Base-by-base conservation (phyloP, 2,888 invertebrate genomes). In the Microchrysa polita region DNA sequence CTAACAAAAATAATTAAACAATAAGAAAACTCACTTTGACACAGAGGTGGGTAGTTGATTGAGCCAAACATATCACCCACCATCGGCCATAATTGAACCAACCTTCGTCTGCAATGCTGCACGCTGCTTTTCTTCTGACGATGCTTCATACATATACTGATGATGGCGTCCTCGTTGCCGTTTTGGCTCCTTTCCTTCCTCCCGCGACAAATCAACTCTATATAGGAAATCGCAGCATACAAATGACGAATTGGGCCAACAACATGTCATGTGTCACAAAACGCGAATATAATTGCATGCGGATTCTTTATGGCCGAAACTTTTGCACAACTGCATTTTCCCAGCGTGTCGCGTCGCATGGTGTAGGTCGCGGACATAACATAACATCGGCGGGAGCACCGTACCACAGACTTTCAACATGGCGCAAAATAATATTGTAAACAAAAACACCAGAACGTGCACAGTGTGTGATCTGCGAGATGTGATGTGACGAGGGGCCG, bases 181-280 rank as follows among this genome's bases (percentile, higher is more conserved):
- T n/a, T n/a, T n/a, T n/a, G n/a, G n/a, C n/a, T n/a, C n/a, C n/a
- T n/a, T n/a, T 34, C 7, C 27, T 34, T 34, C 4, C 27, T 34
- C 27, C 27, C 27, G 27, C 2, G 27, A 34, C 48, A 48, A 48
- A 48, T n/a, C 48, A 42, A 42, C 42, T 42, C 42, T 12, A 42
- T 42, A 42, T 42, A 9, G 7, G 48, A 48, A 48, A 48, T 48
- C 27, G 7, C 27, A 14, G n/a, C n/a, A n/a, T n/a, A n/a, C n/a
- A n/a, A 16, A 65, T 65, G 65, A 48, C 65, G 65, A 65, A 65
- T 48, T 65, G 65, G 65, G 48, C 22, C 65, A 65, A 48, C 65
- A 65, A 65, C 22, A 65, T 23, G 44, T 48, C 48, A 65, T 65
- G 65, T 48, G 48, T 65, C 23, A 65, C 65, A 44, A 65, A 42